Conservation (phyloP, 2,113 vertebrate genomes). For the Xenopus borealis region DNA sequence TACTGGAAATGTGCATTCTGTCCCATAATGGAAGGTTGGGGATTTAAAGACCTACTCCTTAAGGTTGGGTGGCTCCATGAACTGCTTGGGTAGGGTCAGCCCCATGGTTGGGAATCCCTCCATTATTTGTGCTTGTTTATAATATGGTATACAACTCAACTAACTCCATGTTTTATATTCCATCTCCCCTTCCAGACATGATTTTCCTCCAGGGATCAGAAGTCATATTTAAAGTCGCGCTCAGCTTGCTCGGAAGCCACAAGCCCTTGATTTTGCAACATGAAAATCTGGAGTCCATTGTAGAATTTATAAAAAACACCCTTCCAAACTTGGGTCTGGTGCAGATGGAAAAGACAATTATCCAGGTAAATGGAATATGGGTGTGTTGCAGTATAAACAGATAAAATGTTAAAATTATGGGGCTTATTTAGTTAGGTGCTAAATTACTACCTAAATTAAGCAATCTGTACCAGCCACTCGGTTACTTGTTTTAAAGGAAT, state of each 20-base stretch:
- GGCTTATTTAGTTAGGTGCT: not conserved
- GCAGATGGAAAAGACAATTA: conserved; percentile 97
- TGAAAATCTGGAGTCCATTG: conserved; percentile 88
- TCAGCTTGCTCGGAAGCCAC: conserved; percentile 89
- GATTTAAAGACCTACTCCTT: too few relatives aligned
- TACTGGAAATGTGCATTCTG: too few relatives aligned
- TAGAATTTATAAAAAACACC: conserved; percentile 92
- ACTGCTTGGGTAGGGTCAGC: too few relatives aligned
- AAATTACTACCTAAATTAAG: not conserved
- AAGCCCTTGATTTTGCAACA: conserved; percentile 92
- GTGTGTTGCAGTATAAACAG: conserved; percentile 10
- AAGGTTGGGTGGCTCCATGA: too few relatives aligned
- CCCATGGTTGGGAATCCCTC: too few relatives aligned
- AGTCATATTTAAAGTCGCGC: conserved; percentile 91
- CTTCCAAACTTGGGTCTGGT: conserved; percentile 90
- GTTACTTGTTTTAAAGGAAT: too few relatives aligned
- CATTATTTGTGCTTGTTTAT: too few relatives aligned
- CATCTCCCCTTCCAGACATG: conserved; percentile 71
- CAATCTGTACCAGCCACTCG: too few relatives aligned
- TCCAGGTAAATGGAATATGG: conserved; percentile 70
- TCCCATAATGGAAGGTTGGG: too few relatives aligned
- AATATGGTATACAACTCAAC: too few relatives aligned
- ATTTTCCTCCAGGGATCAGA: conserved; percentile 90
- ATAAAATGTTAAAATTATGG: not conserved
- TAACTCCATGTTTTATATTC: too few relatives aligned